These are phyloP conservation scores for Coracias cyanogaster DNA, from an alignment of 2,797 vertebrate genomes.

Conservation along the genomic window DNA sequence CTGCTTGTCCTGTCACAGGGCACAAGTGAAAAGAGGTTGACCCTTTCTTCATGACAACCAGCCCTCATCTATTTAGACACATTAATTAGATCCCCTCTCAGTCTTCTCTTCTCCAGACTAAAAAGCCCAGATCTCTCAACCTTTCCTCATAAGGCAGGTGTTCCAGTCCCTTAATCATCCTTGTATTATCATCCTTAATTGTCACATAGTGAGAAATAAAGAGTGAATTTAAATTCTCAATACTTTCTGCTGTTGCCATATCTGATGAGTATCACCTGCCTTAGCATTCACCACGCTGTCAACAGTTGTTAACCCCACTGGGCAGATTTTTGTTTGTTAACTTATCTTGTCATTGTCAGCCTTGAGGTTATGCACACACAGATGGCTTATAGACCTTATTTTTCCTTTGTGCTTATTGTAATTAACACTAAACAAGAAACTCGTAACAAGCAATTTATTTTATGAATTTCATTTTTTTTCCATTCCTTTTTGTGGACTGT, in stretches of 20 bases:
- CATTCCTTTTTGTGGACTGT: not conserved
- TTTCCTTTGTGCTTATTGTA: conserved; percentile 2
- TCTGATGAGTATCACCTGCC: conserved; percentile 50
- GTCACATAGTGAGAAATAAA: not conserved
- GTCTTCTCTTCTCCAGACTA: no score
- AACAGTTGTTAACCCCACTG: conserved; percentile 35
- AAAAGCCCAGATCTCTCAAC: no score
- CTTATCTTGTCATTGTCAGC: conserved; percentile 12
- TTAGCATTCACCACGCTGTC: conserved; percentile 26
- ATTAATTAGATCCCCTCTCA: no score
- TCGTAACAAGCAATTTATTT: not conserved
- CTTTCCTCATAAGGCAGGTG: no score
- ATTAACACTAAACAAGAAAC: not conserved
- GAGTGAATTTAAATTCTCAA: not conserved
- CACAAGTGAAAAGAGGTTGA: no score
- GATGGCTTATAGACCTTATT: not conserved
- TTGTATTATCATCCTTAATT: no score
- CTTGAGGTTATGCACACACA: conserved; percentile 24
- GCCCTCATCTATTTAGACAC: no score
- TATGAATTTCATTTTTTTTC: not conserved
- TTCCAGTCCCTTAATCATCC: no score
- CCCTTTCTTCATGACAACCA: no score
- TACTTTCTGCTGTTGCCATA: conserved; percentile 45
- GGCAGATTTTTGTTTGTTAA: conserved; percentile 49
- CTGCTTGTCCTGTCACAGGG: no score